A percentile compares a stretch with the other conserved stretches of the same genome.
These are phyloP conservation scores for Eupithecia abbreviata DNA, from an alignment of 2,888 invertebrate species.

Conservation along the genomic window DNA sequence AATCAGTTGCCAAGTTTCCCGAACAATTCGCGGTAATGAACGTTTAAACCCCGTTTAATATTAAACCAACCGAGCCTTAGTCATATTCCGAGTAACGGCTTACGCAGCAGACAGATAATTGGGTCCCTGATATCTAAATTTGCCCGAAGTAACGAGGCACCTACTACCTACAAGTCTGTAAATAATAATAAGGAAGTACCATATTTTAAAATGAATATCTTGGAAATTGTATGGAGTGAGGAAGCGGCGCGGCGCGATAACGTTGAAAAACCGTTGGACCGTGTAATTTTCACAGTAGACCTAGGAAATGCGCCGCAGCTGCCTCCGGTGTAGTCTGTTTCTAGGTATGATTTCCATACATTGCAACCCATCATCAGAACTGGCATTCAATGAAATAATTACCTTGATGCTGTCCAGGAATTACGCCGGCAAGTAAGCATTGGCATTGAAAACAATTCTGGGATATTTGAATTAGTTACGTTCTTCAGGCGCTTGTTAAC, in stretches of 20 bases:
- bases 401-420: constrained; percentile 35
- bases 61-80: constrained; percentile 36
- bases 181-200: constrained; percentile 12
- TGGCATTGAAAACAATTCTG: constrained; percentile 37
- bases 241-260: constrained; percentile 26
- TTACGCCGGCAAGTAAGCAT: constrained; percentile 26
- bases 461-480: constrained; percentile 30
- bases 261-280: constrained; percentile 38
- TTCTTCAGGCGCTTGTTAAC: constrained; percentile 28
- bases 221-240: constrained; percentile 27
- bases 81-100: constrained; percentile 41
- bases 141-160: constrained; percentile 12
- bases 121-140: constrained; percentile 37
- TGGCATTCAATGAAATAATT: constrained; percentile 36
- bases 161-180: not conserved
- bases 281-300: constrained; percentile 39
- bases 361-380: constrained; percentile 39
- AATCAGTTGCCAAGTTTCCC: constrained; percentile 15
- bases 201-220: constrained; percentile 22
- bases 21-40: constrained; percentile 21
- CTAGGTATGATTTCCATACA: constrained; percentile 43
- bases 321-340: constrained; percentile 29
- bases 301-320: constrained; percentile 31
- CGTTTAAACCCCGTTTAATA: constrained; percentile 32
- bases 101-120: constrained; percentile 41